Evolutionary conservation across 2,888 invertebrate genomes (phyloP).

Genomic region (Smittia aterrima): DNA sequence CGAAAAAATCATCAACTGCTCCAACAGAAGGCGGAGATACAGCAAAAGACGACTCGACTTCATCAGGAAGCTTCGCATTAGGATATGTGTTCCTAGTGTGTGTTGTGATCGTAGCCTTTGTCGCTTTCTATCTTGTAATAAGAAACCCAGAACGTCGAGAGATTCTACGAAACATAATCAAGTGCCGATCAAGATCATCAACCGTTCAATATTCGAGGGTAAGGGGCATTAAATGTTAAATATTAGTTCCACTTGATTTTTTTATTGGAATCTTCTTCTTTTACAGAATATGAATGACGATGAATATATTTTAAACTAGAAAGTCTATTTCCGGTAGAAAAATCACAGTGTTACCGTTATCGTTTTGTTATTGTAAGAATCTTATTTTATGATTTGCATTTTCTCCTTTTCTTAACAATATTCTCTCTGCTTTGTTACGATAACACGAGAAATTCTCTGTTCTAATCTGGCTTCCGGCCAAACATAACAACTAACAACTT

Average conservation of each 20-base stretch:
- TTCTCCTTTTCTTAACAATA: not conserved
- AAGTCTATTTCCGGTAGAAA: conserved; percentile 8
- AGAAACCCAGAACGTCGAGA: conserved; percentile 35
- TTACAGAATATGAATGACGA: conserved; percentile 38
- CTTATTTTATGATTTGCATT: not conserved
- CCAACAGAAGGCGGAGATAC: not conserved
- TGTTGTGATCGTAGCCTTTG: not conserved
- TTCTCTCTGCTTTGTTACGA: not conserved
- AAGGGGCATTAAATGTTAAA: too few species aligned
- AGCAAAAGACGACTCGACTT: not conserved
- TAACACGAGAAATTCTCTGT: not conserved
- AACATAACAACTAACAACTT: not conserved
- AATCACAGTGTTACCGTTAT: conserved; percentile 12
- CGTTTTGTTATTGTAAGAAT: not conserved
- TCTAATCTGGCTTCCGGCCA: not conserved
- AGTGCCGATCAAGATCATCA: conserved; percentile 5
- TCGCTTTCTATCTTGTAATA: conserved; percentile 1
- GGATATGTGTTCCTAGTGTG: conserved; percentile 17
- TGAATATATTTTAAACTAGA: conserved; percentile 32
- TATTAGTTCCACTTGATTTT: conserved; percentile 29
- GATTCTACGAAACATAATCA: conserved; percentile 15
- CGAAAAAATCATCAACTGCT: not conserved
- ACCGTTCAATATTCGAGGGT: conserved; percentile 25
- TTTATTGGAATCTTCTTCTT: conserved; percentile 37
- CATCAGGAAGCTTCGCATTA: not conserved